Evolutionary conservation across 1,140 invertebrate species (phyloP).

Genomic region (Choristoneura fumiferana): DNA sequence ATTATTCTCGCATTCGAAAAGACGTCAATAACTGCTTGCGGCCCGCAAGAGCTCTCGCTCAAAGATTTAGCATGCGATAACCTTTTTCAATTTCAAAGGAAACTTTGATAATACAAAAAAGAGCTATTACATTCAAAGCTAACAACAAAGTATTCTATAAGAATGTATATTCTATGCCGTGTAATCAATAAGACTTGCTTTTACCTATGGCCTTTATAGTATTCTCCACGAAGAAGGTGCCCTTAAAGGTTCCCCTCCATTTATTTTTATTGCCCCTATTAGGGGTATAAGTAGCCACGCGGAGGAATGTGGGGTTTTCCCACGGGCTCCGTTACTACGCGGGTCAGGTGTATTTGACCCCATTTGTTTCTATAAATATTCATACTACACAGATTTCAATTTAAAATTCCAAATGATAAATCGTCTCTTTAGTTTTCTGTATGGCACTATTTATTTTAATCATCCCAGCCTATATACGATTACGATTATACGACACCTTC

Average conservation of each 20-base stretch:
- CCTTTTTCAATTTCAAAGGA: conserved; percentile 13
- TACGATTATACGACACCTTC: no score
- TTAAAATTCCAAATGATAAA: neutral
- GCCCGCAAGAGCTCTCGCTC: no score
- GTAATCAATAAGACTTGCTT: conserved; percentile 5
- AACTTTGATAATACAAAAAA: conserved; percentile 1
- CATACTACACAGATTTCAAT: neutral
- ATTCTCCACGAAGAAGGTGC: conserved; percentile 5
- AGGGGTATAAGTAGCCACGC: conserved; percentile 24
- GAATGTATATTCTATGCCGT: neutral
- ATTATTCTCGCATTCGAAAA: no score
- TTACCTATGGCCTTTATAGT: conserved; percentile 9
- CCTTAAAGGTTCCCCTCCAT: conserved; percentile 26
- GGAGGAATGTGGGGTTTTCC: conserved; percentile 21
- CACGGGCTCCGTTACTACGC: conserved; percentile 28
- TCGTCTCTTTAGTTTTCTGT: no score
- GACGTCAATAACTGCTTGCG: no score
- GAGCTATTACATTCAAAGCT: conserved; percentile 4
- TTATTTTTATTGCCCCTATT: conserved; percentile 36
- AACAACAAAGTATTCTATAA: neutral
- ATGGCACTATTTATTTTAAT: no score
- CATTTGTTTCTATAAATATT: conserved; percentile 7
- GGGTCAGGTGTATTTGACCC: conserved; percentile 15
- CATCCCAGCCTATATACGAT: no score
- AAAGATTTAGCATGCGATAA: no score